Percentiles rank a stretch among this genome's conserved stretches.
phyloP scores from a whole-genome alignment of 2,797 vertebrate genomes.

The Pangasius djambal region DNA sequence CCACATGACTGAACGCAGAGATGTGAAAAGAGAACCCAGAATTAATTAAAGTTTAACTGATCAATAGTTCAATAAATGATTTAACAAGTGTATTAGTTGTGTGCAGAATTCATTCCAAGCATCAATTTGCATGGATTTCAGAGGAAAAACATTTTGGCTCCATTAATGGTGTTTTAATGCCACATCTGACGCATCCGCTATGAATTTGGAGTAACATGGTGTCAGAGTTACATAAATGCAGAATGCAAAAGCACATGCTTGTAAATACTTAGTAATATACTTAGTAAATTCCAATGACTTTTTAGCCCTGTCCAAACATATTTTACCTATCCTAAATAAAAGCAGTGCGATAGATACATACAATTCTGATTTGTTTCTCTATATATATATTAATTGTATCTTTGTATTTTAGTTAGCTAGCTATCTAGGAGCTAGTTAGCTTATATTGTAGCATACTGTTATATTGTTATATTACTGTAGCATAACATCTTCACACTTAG shows the following conservation, averaged over 20 bases:
- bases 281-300: background rate
- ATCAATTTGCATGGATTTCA: background rate
- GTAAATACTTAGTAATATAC: no score
- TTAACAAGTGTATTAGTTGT: slow-evolving; percentile 9
- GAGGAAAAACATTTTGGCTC: background rate
- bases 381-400: background rate
- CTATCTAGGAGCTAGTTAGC: background rate
- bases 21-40: background rate
- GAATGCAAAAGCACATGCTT: background rate
- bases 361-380: background rate
- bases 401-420: background rate
- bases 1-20: background rate
- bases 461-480: background rate
- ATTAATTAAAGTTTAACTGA: slow-evolving; percentile 37
- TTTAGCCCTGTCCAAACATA: background rate
- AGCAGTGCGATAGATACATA: background rate
- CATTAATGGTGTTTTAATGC: slow-evolving; percentile 1
- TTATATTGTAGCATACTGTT: background rate
- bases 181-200: background rate
- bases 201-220: background rate
- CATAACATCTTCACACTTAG: background rate
- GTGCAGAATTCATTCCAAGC: slow-evolving; percentile 1
- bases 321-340: background rate
- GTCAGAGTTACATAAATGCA: background rate
- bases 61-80: slow-evolving; percentile 11